Evolutionary conservation across 2,113 vertebrate genomes (phyloP), one percentile per base, ranked within the genome.

Genomic region (Cathartes aura): DNA sequence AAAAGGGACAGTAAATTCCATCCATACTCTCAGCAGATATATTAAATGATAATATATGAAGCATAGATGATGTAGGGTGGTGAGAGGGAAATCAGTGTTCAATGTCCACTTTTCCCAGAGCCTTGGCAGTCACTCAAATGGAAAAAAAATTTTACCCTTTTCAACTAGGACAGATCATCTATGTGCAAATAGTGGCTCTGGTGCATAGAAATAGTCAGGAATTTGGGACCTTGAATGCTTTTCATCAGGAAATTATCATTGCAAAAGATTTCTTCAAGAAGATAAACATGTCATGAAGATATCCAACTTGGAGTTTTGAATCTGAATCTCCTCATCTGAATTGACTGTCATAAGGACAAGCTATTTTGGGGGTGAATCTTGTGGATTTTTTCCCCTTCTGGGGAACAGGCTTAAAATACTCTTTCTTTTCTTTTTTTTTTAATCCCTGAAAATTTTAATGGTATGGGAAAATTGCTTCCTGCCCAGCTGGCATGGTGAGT

Each of bases 401-500:
- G 17, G 27, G 24, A 80, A 50, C 8, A 74, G 38, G 12, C 17
- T 90, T 91, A 91, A 89, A 90, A 93, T 72, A 59, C 3, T 53
- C 9, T 40, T 84, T 19, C 16, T 32, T 30, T 47, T 7, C 12
- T 38, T 45, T 34, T 64, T 48, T 27, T 53, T 68, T 42, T 13
- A 10, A 73, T 53, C n/a, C 55, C 47, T 55, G n/a, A 70, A 63
- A 66, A 72, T 68, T 93, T 84, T 74, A 95, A 78, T 81, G 47
- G 76, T 59, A 87, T 91, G 72, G 80, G 89, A 89, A 96, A 91
- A 96, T 76, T 76, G 62, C 80, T 95, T 95, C 85, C 85, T 96
- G 62, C 71, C 50, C 53, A 60, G 42, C 13, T 87, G 12, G 93
- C 82, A 76, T 62, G 24, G 90, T 76, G 95, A 97, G 82, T 66